Conservation (phyloP, 2,797 vertebrate genomes). For the Hylomyscus alleni region DNA sequence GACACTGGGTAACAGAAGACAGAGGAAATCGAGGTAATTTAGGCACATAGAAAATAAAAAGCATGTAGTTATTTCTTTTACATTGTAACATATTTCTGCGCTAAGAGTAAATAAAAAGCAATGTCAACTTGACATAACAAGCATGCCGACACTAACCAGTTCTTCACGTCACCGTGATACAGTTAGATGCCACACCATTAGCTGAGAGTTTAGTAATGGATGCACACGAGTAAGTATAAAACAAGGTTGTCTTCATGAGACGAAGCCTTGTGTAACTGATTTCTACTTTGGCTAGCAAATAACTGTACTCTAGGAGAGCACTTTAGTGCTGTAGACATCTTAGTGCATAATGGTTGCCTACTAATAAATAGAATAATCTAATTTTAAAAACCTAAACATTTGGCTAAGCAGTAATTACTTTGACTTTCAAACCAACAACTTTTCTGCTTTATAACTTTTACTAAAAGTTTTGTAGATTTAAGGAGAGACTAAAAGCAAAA, state of each 20-base stretch:
- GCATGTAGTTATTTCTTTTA: constrained; percentile 75
- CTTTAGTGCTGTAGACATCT: constrained; percentile 55
- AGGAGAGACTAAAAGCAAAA: constrained; percentile 83
- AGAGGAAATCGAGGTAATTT: constrained; percentile 85
- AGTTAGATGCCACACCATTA: constrained; percentile 76
- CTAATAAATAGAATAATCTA: constrained; percentile 76
- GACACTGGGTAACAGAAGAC: constrained; percentile 90
- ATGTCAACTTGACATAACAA: constrained; percentile 81
- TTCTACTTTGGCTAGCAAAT: constrained; percentile 79
- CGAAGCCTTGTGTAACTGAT: constrained; percentile 79
- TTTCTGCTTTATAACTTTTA: constrained; percentile 78
- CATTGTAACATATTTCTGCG: constrained; percentile 74
- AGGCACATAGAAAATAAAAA: constrained; percentile 80
- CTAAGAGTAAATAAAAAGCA: constrained; percentile 78
- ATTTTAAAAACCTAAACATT: constrained; percentile 78
- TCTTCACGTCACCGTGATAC: constrained; percentile 78
- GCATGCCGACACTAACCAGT: constrained; percentile 83
- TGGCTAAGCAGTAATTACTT: constrained; percentile 80
- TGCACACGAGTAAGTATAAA: constrained; percentile 80
- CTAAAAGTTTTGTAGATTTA: constrained; percentile 82
- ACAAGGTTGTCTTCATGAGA: constrained; percentile 74
- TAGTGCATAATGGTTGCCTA: constrained; percentile 75
- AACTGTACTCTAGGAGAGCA: constrained; percentile 67
- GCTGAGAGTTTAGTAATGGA: constrained; percentile 72
- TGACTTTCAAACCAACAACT: constrained; percentile 83